Evolutionary conservation across 2,888 invertebrate species (phyloP), one percentile per base, ranked within the genome.

Genomic region (Pheosia tremula): DNA sequence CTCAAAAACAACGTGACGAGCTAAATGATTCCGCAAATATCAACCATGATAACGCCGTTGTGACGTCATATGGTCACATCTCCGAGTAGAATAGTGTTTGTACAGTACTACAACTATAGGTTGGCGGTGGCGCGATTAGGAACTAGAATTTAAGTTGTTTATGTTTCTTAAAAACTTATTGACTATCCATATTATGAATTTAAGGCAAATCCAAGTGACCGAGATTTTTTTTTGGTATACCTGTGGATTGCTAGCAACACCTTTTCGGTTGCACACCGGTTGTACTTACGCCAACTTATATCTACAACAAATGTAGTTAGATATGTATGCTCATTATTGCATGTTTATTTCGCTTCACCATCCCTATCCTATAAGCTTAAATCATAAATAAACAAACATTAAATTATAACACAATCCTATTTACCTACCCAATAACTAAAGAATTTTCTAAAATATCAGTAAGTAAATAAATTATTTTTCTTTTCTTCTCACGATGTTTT

Each of bases 271-370:
- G 24, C 24, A 24, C 24, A 24, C 24, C 24, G 24, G 24, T 24
- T 2, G 24, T 24, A 24, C 24, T 24, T 24, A 24, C 24, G 24
- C 24, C 24, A 24, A 24, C 24, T 24, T 24, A 24, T 24, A 24
- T 24, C 24, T 24, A 24, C 24, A 24, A 0, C 24, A 24, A 24
- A 24, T 24, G 24, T 74, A 71, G 68, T 67, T 57, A 58, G 60
- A 56, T 68, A 59, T 69, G 61, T 49, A 37, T 52, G 39, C 64
- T 60, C 56, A 54, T 61, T 67, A 9, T 68, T 76, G 82, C 82
- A 83, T 81, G 84, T 69, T 55, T 69, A 64, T 71, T 52, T 67
- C 60, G 65, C 72, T 67, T 69, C 59, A 70, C 65, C 24, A 64
- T 59, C 55, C 56, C 57, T 61, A 66, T 63, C 61, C 58, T 55